Evolutionary conservation across 1,140 invertebrate genomes (phyloP).

Genomic region (Eumeta japonica): DNA sequence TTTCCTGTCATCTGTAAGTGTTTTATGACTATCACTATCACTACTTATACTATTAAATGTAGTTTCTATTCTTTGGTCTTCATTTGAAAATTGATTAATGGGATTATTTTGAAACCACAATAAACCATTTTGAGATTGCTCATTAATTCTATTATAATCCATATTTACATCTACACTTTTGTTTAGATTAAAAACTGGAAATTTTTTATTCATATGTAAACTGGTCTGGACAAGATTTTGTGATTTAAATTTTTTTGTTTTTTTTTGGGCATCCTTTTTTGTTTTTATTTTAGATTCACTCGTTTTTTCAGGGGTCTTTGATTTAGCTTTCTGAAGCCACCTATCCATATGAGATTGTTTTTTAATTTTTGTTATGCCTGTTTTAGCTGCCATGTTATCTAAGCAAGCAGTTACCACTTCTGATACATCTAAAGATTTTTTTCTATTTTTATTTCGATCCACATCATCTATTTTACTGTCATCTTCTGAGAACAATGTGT

Average conservation of each 20-base stretch:
- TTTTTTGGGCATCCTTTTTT: slow-evolving; percentile 15
- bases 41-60: no score
- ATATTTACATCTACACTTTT: no score
- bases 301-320: slow-evolving; percentile 44
- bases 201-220: no score
- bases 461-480: slow-evolving; percentile 35
- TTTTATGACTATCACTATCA: no score
- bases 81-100: no score
- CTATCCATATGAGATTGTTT: slow-evolving; percentile 54
- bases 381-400: slow-evolving; percentile 50
- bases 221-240: slow-evolving; percentile 8
- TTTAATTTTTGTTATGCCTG: slow-evolving; percentile 45
- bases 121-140: no score
- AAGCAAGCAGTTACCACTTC: slow-evolving; percentile 48
- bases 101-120: no score
- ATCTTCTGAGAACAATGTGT: slow-evolving; percentile 49
- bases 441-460: slow-evolving; percentile 31
- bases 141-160: no score
- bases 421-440: slow-evolving; percentile 43
- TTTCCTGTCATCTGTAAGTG: no score
- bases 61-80: no score
- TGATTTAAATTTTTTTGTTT: slow-evolving; percentile 12
- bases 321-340: slow-evolving; percentile 53
- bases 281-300: slow-evolving; percentile 15
- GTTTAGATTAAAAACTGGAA: no score